Evolutionary conservation across 2,113 vertebrate genomes (phyloP), one percentile per base, ranked within the genome.

Genomic region (Aphelocoma coerulescens): DNA sequence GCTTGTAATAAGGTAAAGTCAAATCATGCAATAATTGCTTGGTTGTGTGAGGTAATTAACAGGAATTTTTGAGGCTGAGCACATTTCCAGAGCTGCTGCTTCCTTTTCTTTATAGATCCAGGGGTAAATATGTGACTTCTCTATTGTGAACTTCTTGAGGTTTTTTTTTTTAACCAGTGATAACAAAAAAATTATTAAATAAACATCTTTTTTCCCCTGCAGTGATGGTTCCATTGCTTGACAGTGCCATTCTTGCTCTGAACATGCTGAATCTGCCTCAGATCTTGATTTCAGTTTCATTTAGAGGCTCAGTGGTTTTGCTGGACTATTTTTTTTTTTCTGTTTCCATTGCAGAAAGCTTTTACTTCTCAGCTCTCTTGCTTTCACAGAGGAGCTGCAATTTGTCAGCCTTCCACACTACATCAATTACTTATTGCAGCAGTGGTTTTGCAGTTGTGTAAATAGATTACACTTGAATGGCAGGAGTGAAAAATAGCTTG

Each of bases 401-500:
- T 57, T 72, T 8, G 4, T 85, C 67, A 83, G 71, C 72, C 67
- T 63, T 68, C 41, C 33, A 26, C 67, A 32, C 71, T 46, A 10
- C 46, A 20, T 44, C 61, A 73, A 82, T 91, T 54, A 52, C 75
- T 91, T 16, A 27, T 8, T 65, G 58, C 62, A 79, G 86, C 78
- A 91, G 74, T 33, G 44, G 63, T 46, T 83, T 79, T 91, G 48
- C 85, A 57, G 46, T 91, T 79, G 72, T 90, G 58, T 73, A 76
- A 88, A 91, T 77, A 62, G 73, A 44, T 94, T 66, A 19, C 37
- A 8, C 63, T 66, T 92, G 51, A 37, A 3, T 61, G 37, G 44
- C n/a, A 76, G 62, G 39, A 20, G 62, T 85, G 67, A 82, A 71
- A 62, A 77, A 77, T 8, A 73, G 35, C 22, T 76, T 49, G 26